phyloP scores from a whole-genome alignment of 1,140 invertebrate genomes.

The Archivesica marissinica region DNA sequence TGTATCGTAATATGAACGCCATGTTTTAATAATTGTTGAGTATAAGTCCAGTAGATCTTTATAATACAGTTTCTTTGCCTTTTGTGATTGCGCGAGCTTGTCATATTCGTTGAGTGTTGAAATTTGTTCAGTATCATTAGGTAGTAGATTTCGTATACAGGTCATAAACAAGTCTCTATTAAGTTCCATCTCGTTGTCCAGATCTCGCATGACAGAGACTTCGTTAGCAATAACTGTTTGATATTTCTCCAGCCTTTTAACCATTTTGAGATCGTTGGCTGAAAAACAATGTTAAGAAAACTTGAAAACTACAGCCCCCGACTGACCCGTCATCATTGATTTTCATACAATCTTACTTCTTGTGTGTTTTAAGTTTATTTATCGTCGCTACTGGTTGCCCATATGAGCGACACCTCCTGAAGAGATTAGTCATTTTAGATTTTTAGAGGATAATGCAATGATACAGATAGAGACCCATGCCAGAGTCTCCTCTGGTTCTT shows the following conservation, averaged over 20 bases:
- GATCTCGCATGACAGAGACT: conserved; percentile 62
- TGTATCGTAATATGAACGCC: conserved; percentile 46
- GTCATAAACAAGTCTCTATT: conserved; percentile 69
- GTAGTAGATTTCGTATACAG: conserved; percentile 63
- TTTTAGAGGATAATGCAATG: no score
- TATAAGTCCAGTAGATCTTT: conserved; percentile 54
- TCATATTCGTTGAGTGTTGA: conserved; percentile 64
- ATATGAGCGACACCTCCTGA: no score
- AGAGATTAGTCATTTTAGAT: no score
- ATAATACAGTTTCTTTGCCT: conserved; percentile 24
- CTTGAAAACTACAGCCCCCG: no score
- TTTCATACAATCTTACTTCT: no score
- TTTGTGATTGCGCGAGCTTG: conserved; percentile 46
- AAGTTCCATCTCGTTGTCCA: conserved; percentile 68
- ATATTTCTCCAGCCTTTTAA: conserved; percentile 56
- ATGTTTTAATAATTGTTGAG: conserved; percentile 53
- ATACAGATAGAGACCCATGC: no score
- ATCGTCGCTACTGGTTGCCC: no score
- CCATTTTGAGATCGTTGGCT: conserved; percentile 66
- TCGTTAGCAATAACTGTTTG: conserved; percentile 52
- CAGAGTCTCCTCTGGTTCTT: no score
- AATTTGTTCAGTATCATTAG: conserved; percentile 47
- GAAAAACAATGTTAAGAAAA: conserved; percentile 37
- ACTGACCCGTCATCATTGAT: no score
- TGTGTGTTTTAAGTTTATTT: no score